Evolutionary conservation across 2,797 vertebrate genomes (phyloP).

Genomic region (Malacoctenus gilli): DNA sequence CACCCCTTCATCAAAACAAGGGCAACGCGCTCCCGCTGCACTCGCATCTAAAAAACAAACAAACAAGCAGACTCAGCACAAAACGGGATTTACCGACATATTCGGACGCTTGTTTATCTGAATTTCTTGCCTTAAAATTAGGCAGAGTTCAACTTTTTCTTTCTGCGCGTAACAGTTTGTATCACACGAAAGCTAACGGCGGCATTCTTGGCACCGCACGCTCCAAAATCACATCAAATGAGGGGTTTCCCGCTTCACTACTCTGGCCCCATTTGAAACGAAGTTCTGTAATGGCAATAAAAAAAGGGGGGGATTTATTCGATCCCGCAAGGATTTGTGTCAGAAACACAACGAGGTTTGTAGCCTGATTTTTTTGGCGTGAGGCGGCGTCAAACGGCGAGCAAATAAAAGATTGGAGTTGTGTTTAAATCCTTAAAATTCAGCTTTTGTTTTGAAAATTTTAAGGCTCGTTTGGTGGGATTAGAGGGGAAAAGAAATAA

Average conservation of each 20-base stretch:
- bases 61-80: background rate
- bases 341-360: constrained; percentile 10
- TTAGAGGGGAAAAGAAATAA: too few relatives aligned
- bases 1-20: constrained; percentile 66
- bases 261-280: constrained; percentile 57
- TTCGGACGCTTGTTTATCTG: too few relatives aligned
- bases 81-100: background rate
- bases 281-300: constrained; percentile 62
- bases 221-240: constrained; percentile 48
- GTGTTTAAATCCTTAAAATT: too few relatives aligned
- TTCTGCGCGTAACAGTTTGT: too few relatives aligned
- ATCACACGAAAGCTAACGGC: too few relatives aligned
- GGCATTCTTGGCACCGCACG: too few relatives aligned
- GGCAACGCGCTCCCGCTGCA: constrained; percentile 28
- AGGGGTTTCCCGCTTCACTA: constrained; percentile 47
- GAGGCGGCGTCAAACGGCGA: constrained; percentile 34
- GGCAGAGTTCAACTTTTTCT: too few relatives aligned
- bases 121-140: too few relatives aligned
- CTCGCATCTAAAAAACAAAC: background rate
- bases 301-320: constrained; percentile 50
- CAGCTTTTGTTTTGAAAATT: too few relatives aligned
- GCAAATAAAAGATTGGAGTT: constrained; percentile 36
- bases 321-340: constrained; percentile 44
- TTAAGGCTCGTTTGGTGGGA: too few relatives aligned
- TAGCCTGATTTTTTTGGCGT: constrained; percentile 12